A percentile compares a stretch with the other conserved stretches of the same genome.
Evolutionary conservation across 2,888 invertebrate genomes (phyloP).

Genomic region (Lasius fuliginosus): DNA sequence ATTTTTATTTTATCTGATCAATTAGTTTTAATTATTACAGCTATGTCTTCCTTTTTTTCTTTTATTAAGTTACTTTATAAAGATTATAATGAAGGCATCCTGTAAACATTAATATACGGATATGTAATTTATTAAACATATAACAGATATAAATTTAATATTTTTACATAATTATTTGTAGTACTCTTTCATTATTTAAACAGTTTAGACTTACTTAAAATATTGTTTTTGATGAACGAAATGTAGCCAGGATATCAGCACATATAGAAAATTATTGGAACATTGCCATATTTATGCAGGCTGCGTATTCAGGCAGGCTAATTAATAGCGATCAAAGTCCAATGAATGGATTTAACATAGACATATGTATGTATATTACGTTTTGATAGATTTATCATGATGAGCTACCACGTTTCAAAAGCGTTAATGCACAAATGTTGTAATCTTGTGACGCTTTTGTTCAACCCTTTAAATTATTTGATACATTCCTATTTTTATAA

Average conservation of each 20-base stretch:
- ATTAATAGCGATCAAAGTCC: slow-evolving; percentile 10
- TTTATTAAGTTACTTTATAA: not conserved
- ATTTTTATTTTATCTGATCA: not conserved
- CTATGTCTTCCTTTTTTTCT: too few relatives aligned
- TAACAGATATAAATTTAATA: not conserved
- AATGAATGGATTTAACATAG: slow-evolving; percentile 27
- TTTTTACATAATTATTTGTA: slow-evolving; percentile 8
- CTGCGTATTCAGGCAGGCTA: not conserved
- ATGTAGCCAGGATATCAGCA: not conserved
- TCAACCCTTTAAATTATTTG: not conserved
- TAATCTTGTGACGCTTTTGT: slow-evolving; percentile 30
- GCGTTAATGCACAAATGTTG: slow-evolving; percentile 34
- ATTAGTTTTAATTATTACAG: too few relatives aligned
- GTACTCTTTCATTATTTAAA: not conserved
- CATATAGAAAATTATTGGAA: slow-evolving; percentile 23
- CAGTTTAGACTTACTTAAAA: not conserved
- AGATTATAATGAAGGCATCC: not conserved
- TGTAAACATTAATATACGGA: not conserved
- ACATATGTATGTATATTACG: not conserved
- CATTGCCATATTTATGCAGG: not conserved
- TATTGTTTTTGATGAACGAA: not conserved
- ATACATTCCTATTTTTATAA: not conserved
- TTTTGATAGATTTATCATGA: slow-evolving; percentile 10
- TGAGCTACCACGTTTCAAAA: not conserved
- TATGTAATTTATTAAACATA: not conserved